Conservation (phyloP, 2,888 invertebrate species). For the Micropterix aruncella region DNA sequence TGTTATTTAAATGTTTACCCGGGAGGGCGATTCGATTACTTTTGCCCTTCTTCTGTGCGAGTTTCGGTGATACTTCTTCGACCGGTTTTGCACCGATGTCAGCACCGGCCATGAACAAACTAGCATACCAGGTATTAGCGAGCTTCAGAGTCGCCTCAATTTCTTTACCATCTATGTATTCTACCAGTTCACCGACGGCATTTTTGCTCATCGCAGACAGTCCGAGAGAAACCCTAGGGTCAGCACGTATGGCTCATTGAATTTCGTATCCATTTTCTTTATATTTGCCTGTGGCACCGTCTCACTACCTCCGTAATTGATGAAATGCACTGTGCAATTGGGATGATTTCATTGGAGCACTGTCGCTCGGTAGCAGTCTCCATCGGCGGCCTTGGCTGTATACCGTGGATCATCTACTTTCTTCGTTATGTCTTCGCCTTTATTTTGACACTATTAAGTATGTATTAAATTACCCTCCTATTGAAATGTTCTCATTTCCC, state of each 20-base stretch:
- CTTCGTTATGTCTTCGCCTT: conserved; percentile 22
- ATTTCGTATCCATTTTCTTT: conserved; percentile 32
- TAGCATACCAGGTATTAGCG: conserved; percentile 41
- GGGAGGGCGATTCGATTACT: conserved; percentile 23
- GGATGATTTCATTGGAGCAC: conserved; percentile 30
- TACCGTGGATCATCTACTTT: conserved; percentile 41
- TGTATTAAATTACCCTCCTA: too few relatives aligned
- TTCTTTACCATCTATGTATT: conserved; percentile 34
- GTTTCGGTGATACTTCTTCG: conserved; percentile 19
- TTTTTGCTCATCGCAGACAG: conserved; percentile 28
- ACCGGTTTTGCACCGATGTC: conserved; percentile 35
- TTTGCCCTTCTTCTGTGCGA: conserved; percentile 13
- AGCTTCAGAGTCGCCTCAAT: conserved; percentile 37
- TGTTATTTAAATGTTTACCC: too few relatives aligned
- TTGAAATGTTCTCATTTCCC: too few relatives aligned
- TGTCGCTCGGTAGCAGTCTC: conserved; percentile 57
- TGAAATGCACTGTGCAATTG: conserved; percentile 37
- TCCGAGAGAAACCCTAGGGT: conserved; percentile 27
- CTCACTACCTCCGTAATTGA: conserved; percentile 62
- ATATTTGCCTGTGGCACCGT: conserved; percentile 28
- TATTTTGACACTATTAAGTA: too few relatives aligned
- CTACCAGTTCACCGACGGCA: conserved; percentile 21
- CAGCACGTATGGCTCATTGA: conserved; percentile 27
- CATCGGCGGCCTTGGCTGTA: conserved; percentile 45
- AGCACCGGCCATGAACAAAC: conserved; percentile 32